Evolutionary conservation across 2,797 vertebrate species (phyloP).

Genomic region (Gorsachius magnificus): DNA sequence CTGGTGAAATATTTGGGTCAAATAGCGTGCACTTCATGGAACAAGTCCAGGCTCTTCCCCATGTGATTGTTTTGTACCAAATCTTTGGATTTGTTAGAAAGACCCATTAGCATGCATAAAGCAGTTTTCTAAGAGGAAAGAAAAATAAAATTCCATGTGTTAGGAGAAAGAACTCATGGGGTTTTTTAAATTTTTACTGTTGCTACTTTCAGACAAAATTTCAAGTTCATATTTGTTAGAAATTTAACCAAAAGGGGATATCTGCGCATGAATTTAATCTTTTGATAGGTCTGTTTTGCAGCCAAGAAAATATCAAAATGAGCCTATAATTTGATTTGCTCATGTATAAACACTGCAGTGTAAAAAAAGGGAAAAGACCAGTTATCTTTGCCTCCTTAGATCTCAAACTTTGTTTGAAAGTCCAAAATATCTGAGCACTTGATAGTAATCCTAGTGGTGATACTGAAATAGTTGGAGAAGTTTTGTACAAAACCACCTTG

Average conservation of each 20-base stretch:
- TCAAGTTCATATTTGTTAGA: background rate
- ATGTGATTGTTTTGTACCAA: background rate
- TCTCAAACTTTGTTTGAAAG: background rate
- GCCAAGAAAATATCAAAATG: background rate
- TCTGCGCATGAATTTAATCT: background rate
- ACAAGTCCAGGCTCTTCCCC: background rate
- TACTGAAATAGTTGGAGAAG: background rate
- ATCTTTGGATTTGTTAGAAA: background rate
- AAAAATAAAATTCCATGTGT: background rate
- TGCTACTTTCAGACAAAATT: background rate
- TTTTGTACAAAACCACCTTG: background rate
- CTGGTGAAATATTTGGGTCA: background rate
- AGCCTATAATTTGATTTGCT: background rate
- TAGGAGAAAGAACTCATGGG: background rate
- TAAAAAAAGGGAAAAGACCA: background rate
- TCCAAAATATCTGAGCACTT: background rate
- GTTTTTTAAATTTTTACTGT: background rate
- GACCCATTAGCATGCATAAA: background rate
- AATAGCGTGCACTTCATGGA: background rate
- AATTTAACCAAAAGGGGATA: background rate
- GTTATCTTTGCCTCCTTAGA: background rate
- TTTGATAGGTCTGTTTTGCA: background rate
- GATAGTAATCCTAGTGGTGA: background rate
- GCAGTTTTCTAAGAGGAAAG: background rate
- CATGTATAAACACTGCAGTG: background rate